Conservation (phyloP, 2,113 vertebrate genomes). For the Colius striatus region DNA sequence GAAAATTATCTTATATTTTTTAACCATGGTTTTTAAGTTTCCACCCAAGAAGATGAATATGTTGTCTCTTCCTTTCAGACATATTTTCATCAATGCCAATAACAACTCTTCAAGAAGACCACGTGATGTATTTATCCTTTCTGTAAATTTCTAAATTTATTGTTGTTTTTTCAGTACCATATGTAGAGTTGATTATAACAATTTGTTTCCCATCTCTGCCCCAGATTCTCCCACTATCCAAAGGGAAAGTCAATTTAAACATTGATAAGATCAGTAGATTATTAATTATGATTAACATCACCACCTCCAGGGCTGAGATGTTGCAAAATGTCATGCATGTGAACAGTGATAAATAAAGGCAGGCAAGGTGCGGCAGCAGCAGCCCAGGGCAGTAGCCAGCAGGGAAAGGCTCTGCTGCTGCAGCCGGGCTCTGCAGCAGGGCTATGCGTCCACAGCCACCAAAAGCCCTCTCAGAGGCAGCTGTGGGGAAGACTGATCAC, state of each 20-base stretch:
- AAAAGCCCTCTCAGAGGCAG: not conserved
- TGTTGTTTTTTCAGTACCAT: not conserved
- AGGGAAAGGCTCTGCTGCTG: not conserved
- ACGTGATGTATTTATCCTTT: not conserved
- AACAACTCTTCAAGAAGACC: not conserved
- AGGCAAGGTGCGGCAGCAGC: too few species aligned
- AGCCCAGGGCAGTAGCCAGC: not conserved
- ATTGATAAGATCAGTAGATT: constrained; percentile 14
- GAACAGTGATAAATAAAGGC: too few species aligned
- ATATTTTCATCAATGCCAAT: not conserved
- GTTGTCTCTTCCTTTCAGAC: not conserved
- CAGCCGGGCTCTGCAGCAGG: not conserved
- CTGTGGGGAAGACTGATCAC: not conserved
- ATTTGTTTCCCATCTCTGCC: not conserved
- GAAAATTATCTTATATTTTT: not conserved
- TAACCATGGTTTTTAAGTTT: not conserved
- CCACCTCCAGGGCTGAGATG: constrained; percentile 3
- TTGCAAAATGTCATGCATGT: not conserved
- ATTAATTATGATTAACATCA: constrained; percentile 40
- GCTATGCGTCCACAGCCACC: not conserved
- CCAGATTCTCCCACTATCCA: constrained; percentile 2
- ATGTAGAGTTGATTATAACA: not conserved
- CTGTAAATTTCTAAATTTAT: not conserved
- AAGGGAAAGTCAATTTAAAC: constrained; percentile 17
- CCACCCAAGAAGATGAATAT: not conserved